These are phyloP conservation scores for Lochmaea capreae DNA, from an alignment of 2,888 invertebrate genomes.

Conservation along the genomic window DNA sequence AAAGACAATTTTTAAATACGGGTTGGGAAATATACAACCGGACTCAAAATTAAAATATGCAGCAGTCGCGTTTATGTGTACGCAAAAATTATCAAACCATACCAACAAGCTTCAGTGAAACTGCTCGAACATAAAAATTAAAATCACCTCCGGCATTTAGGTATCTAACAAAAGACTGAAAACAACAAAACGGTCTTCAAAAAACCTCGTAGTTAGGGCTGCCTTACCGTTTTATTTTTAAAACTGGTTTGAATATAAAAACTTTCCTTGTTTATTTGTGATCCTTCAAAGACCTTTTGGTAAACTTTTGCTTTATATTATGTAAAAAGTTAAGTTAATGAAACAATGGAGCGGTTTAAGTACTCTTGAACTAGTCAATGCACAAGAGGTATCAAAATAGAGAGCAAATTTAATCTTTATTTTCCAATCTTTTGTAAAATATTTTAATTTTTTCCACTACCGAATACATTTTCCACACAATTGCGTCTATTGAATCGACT, in stretches of 20 bases:
- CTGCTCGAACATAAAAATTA: neutral
- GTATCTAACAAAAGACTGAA: slow-evolving; percentile 2
- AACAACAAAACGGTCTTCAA: neutral
- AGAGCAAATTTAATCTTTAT: no score
- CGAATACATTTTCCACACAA: no score
- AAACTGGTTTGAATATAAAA: neutral
- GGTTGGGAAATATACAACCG: no score
- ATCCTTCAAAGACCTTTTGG: neutral
- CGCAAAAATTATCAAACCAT: neutral
- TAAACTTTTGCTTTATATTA: neutral
- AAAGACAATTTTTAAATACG: no score
- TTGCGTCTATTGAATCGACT: no score
- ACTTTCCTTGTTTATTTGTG: neutral
- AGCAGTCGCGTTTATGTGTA: neutral
- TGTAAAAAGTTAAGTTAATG: neutral
- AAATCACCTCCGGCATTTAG: neutral
- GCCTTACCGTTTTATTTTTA: neutral
- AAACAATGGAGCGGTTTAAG: neutral
- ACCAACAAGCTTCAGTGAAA: neutral
- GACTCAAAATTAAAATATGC: no score
- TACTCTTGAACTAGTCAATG: no score
- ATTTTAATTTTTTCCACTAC: no score
- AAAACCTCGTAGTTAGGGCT: neutral
- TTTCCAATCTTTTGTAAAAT: no score
- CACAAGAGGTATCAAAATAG: no score